Evolutionary conservation across 64 coral and sea anemone genomes (phyloP), one percentile per base, ranked within the genome.

Genomic region (Catalaphyllia jardinei): DNA sequence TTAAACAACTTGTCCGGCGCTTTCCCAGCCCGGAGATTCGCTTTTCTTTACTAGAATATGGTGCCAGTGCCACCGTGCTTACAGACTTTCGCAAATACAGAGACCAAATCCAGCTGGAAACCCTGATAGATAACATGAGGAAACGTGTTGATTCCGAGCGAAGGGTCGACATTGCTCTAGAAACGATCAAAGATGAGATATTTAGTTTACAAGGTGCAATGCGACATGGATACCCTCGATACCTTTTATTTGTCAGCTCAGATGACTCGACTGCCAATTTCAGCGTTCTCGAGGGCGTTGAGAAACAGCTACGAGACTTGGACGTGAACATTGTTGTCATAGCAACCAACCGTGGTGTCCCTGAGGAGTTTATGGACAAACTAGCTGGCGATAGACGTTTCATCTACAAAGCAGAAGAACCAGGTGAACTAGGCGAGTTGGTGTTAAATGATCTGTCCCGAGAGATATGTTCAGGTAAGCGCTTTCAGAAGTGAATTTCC

Each of bases 161-260:
- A 16, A 72, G 88, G 31, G 76, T 96, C 16, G 95, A 96, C 60
- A 73, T 67, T 28, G 95, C 91, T 12, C 57, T 96, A 33, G 33
- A 71, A n/a, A 84, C 86, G 31, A 85, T 80, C 15, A 96, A 87
- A 60, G 74, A 55, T 19, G 57, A 91, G 59, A 93, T 96, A 5
- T 96, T 96, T 84, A 96, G 95, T 20, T 78, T 96, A 14, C 72
- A 87, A 31, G 95, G 95, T 63, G 91, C 91, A 71, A 96, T 96
- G 78, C 52, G 95, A 17, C 95, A 96, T 77, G 95, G 92, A 0
- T 77, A 89, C 52, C 95, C 91, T 1, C 87, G 95, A 11, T 93
- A 76, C 62, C 86, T 91, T 46, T 38, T 96, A 24, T 50, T 96
- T 24, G 52, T 96, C 3, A 79, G 64, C 7, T 90, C 88, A 31